Evolutionary conservation across 2,888 invertebrate species (phyloP).

Genomic region (Agriopis marginaria): DNA sequence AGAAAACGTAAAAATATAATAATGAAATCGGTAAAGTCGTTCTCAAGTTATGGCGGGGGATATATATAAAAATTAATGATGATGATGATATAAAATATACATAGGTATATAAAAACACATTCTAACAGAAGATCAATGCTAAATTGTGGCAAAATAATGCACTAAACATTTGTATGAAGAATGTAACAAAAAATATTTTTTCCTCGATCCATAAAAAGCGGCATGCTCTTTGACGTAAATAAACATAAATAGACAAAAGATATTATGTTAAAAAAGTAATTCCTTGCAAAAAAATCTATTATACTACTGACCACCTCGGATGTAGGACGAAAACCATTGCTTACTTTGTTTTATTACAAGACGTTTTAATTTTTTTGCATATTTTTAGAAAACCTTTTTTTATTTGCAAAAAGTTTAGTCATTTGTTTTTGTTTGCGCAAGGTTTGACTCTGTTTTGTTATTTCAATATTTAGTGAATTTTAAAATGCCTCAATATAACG

Average conservation of each 20-base stretch:
- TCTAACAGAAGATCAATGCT: neutral
- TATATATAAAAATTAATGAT: too few relatives aligned
- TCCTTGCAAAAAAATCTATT: slow-evolving; percentile 51
- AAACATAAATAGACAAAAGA: slow-evolving; percentile 45
- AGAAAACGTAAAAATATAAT: too few relatives aligned
- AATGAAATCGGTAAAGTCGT: too few relatives aligned
- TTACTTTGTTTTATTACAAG: slow-evolving; percentile 50
- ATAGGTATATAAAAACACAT: neutral
- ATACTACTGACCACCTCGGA: slow-evolving; percentile 59
- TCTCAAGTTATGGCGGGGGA: too few relatives aligned
- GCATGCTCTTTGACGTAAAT: slow-evolving; percentile 37
- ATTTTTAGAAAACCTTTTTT: slow-evolving; percentile 63
- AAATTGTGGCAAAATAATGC: slow-evolving; percentile 13
- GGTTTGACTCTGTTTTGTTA: slow-evolving; percentile 39
- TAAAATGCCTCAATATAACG: slow-evolving; percentile 26
- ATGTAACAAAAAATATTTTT: neutral
- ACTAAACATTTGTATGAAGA: neutral
- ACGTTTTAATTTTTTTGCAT: slow-evolving; percentile 65
- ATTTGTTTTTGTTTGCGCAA: slow-evolving; percentile 73
- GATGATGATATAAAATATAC: too few relatives aligned
- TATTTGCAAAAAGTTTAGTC: slow-evolving; percentile 66
- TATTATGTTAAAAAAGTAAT: slow-evolving; percentile 41
- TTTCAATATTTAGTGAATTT: slow-evolving; percentile 21
- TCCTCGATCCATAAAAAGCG: slow-evolving; percentile 32
- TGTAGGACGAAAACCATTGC: slow-evolving; percentile 51